Base-by-base conservation (phyloP, 2,113 vertebrate species). In the Lepus europaeus region DNA sequence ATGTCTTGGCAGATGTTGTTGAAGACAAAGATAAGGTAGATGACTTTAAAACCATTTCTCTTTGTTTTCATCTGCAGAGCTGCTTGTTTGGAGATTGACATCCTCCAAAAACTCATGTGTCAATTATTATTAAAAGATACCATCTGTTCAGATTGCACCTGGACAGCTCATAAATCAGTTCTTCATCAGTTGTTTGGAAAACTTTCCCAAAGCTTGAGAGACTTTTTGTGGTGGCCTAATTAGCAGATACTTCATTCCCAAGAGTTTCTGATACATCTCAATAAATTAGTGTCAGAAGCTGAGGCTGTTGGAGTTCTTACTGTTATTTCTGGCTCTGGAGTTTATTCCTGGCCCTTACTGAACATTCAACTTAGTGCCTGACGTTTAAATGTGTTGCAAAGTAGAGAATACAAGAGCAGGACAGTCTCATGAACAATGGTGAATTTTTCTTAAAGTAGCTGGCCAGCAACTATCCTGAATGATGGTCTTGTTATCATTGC, bases 11-110 rank as follows among this genome's bases (percentile, higher is more conserved):
- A 82, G 99, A 99, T 98, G 99, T 99, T 89, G 99, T 99, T 27
- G 99, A 99, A 98, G 99, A 99, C 98, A 99, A 99, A 97, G 99
- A 99, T 98, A 99, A 99, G 99, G 99, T 99, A 99, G 97, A 94
- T 94, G 89, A 89, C 49, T 96, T 39, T 74, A 31, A 77, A 93
- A 81, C 31, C 69, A 33, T 87, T 87, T 14, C 29, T 63, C 13
- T 86, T 89, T 56, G 19, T 94, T 91, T 97, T 86, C 45, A 23
- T 95, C 53, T 63, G 0, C 6, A 64, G 68, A 94, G 22, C 22
- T 78, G 9, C 12, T 17, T 93, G 74, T 61, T 90, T 96, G 51
- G 59, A 61, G 73, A 69, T 56, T 91, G 72, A 78, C 39, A 85
- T 89, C 80, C 86, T 94, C 92, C 80, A 76, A 51, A 93, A 94